Percentiles rank a stretch among this genome's conserved stretches.
Evolutionary conservation across 2,888 invertebrate species (phyloP).

Genomic region (Rhingia campestris): DNA sequence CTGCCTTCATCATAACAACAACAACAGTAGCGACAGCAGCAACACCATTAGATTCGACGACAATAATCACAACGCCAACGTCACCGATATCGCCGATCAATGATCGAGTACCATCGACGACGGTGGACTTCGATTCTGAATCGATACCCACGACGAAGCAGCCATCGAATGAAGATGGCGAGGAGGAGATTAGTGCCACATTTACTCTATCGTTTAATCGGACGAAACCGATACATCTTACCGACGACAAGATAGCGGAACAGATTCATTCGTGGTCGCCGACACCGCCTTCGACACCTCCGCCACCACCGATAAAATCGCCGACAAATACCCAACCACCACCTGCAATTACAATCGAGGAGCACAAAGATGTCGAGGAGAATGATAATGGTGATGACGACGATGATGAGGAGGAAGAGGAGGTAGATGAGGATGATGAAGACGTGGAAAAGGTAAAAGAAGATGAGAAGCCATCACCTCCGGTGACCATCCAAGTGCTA

Average conservation of each 20-base stretch:
- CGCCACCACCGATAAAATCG: slow-evolving; percentile 57
- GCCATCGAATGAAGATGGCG: slow-evolving; percentile 67
- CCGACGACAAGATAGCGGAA: slow-evolving; percentile 61
- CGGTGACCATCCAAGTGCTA: neutral
- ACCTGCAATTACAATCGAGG: slow-evolving; percentile 74
- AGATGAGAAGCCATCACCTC: slow-evolving; percentile 18
- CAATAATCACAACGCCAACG: slow-evolving; percentile 62
- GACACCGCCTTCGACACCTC: slow-evolving; percentile 64
- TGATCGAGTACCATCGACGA: slow-evolving; percentile 75
- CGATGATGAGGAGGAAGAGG: slow-evolving; percentile 19
- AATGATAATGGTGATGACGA: slow-evolving; percentile 39
- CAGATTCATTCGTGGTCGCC: slow-evolving; percentile 73
- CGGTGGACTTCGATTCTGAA: slow-evolving; percentile 54
- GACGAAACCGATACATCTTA: slow-evolving; percentile 54
- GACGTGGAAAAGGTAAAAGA: slow-evolving; percentile 31
- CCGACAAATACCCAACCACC: slow-evolving; percentile 79
- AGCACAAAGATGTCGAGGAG: slow-evolving; percentile 77
- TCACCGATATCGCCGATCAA: slow-evolving; percentile 69
- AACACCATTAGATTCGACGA: slow-evolving; percentile 65
- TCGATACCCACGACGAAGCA: slow-evolving; percentile 27
- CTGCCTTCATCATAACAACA: slow-evolving; percentile 40
- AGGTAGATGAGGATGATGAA: slow-evolving; percentile 43
- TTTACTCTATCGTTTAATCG: slow-evolving; percentile 78
- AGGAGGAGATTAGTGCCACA: slow-evolving; percentile 79
- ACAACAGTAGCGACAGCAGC: slow-evolving; percentile 72